phyloP scores from a whole-genome alignment of 2,888 invertebrate genomes.

The Polymixis lichenea region DNA sequence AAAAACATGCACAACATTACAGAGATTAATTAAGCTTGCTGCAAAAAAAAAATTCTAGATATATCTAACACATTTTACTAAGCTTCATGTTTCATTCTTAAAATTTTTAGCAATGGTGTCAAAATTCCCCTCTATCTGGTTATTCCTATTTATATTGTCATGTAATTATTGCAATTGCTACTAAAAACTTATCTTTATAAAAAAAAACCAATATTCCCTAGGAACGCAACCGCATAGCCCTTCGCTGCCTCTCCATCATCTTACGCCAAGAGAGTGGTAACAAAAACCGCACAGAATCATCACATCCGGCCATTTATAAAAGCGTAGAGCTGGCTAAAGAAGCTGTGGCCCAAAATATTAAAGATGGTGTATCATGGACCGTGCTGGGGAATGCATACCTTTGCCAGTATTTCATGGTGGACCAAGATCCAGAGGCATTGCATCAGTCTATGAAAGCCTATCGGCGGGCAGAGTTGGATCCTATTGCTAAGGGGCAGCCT shows the following conservation, averaged over 20 bases:
- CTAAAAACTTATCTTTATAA: neutral
- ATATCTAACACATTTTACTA: neutral
- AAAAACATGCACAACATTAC: neutral
- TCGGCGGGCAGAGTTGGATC: slow-evolving; percentile 93
- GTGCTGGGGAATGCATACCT: slow-evolving; percentile 96
- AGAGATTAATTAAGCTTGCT: neutral
- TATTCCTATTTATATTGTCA: neutral
- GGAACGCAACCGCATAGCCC: slow-evolving; percentile 92
- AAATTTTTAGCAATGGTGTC: neutral
- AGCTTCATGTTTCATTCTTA: neutral
- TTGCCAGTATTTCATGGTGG: slow-evolving; percentile 94
- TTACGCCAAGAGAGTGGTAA: slow-evolving; percentile 91
- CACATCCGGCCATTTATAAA: slow-evolving; percentile 91
- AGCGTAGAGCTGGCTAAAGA: slow-evolving; percentile 95
- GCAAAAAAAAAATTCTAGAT: neutral
- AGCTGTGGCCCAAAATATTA: slow-evolving; percentile 94
- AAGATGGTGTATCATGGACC: slow-evolving; percentile 95
- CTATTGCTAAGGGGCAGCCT: slow-evolving; percentile 93
- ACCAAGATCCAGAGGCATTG: slow-evolving; percentile 93
- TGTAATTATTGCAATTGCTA: neutral
- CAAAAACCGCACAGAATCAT: slow-evolving; percentile 87
- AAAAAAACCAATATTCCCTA: slow-evolving; percentile 9
- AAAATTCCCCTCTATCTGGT: too few species aligned
- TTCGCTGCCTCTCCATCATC: slow-evolving; percentile 95
- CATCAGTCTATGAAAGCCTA: slow-evolving; percentile 95